Conservation (phyloP, 2,888 invertebrate species). For the Lochmaea capreae region DNA sequence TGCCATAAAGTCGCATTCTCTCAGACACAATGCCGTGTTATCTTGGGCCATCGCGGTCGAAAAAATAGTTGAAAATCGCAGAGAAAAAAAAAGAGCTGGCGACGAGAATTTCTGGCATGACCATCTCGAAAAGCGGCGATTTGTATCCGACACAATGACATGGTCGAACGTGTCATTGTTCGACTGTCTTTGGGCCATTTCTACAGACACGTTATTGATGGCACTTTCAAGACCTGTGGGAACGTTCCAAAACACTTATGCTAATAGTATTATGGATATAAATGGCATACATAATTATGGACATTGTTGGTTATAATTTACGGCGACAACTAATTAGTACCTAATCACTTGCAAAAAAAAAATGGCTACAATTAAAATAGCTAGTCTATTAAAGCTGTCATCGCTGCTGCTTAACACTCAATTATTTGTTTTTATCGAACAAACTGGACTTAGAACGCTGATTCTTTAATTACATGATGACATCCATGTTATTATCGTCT, state of each 20-base stretch:
- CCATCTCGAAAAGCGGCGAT: constrained; percentile 54
- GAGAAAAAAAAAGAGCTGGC: constrained; percentile 41
- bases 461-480: too few relatives aligned
- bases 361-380: too few relatives aligned
- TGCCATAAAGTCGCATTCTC: constrained; percentile 39
- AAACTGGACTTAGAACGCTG: too few relatives aligned
- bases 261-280: constrained; percentile 8
- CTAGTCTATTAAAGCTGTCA: too few relatives aligned
- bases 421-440: too few relatives aligned
- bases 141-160: constrained; percentile 52
- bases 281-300: neutral
- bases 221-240: constrained; percentile 56
- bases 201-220: constrained; percentile 56
- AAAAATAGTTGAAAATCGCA: constrained; percentile 36
- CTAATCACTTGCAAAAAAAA: too few relatives aligned
- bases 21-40: constrained; percentile 42
- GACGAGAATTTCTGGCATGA: constrained; percentile 50
- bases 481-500: too few relatives aligned
- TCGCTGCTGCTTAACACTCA: too few relatives aligned
- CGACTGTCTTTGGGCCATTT: constrained; percentile 55
- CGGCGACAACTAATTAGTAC: too few relatives aligned
- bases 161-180: constrained; percentile 56
- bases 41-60: constrained; percentile 35
- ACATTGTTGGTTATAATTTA: too few relatives aligned
- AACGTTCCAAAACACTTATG: constrained; percentile 48